Conservation (phyloP, 1,140 invertebrate species). For the Bicyclus anynana region DNA sequence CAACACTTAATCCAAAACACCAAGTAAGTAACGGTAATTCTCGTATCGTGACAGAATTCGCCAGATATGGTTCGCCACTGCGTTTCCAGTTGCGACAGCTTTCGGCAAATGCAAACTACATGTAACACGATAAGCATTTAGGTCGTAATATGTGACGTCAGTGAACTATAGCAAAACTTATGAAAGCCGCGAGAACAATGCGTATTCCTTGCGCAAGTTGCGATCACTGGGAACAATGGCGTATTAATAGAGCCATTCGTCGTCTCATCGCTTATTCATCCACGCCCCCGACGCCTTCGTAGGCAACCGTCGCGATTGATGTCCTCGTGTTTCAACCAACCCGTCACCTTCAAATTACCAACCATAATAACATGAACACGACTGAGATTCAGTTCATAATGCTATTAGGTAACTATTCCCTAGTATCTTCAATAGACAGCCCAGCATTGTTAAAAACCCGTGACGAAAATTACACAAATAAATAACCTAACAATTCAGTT, state of each 20-base stretch:
- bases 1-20: background rate
- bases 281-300: constrained; percentile 68
- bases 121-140: constrained; percentile 56
- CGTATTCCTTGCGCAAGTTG: constrained; percentile 63
- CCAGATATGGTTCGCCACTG: constrained; percentile 23
- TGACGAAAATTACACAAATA: background rate
- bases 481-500: no score
- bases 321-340: constrained; percentile 39
- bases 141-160: constrained; percentile 55
- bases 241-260: constrained; percentile 74
- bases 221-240: constrained; percentile 66
- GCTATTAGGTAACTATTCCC: background rate
- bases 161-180: constrained; percentile 33
- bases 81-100: constrained; percentile 10
- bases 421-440: no score
- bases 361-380: constrained; percentile 1
- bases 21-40: background rate
- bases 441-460: background rate
- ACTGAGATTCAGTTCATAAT: constrained; percentile 10
- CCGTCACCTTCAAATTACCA: constrained; percentile 4
- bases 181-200: constrained; percentile 70
- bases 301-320: constrained; percentile 59
- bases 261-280: constrained; percentile 73
- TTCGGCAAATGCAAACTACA: constrained; percentile 53
- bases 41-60: background rate